Evolutionary conservation across 2,797 vertebrate species (phyloP), one percentile per base, ranked within the genome.

Genomic region (Leuciscus waleckii): DNA sequence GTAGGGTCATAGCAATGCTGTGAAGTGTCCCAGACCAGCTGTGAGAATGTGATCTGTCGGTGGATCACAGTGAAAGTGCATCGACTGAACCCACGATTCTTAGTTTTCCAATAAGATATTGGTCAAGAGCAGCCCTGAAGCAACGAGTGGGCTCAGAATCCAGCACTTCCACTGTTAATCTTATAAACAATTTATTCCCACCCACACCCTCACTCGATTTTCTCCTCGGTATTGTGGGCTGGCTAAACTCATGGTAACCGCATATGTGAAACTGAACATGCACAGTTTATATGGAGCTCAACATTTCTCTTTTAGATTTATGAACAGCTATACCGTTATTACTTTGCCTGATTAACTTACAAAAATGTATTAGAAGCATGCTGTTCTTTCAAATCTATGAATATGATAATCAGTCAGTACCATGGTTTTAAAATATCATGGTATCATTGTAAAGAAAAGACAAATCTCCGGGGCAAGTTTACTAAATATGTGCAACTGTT

Each of bases 171-270:
- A 63, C 39, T 69, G 67, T 76, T 87, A 51, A 75, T 75, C 74
- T 82, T 74, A 70, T 87, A 82, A 77, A 82, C 76, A 84, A 84
- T 79, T 84, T 54, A 84, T 89, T 85, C 76, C 73, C 69, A 84
- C 68, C 41, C 80, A 84, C 81, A 84, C 51, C 63, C 69, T 83
- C 79, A 77, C 51, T 77, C 71, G 67, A 35, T 77, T 86, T 73
- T 73, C 68, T 68, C 56, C 32, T 80, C 21, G 1, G 79, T 67
- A 21, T 77, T 63, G 76, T 71, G 68, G 76, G 76, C 35, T 61
- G 39, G 49, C 79, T 82, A 69, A 54, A 74, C n/a, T 43, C 58
- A 37, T 58, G 63, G 68, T 43, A 83, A 51, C 29, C 7, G 21
- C 35, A 51, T 75, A 21, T 43, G 58, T 79, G 78, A 88, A 76